A percentile compares a stretch with the other conserved stretches of the same genome.
These are phyloP conservation scores for Scaptomyza hsui DNA, from an alignment of 1,140 invertebrate species.

Conservation along the genomic window DNA sequence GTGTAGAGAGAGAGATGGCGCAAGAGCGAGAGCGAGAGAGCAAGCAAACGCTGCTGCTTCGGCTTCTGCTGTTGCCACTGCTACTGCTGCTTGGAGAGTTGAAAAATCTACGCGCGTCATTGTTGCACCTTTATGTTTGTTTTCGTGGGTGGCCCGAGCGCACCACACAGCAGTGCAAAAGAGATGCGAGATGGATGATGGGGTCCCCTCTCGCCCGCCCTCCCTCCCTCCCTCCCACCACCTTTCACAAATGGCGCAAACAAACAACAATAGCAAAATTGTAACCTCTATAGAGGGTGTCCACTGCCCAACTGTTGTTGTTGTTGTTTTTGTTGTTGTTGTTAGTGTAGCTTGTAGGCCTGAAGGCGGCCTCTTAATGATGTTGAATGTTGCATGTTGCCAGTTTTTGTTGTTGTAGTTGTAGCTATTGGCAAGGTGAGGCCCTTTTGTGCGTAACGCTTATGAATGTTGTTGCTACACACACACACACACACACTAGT, in stretches of 20 bases:
- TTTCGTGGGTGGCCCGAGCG: constrained; percentile 70
- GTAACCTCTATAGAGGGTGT: constrained; percentile 77
- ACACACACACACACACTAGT: background rate
- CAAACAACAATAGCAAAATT: constrained; percentile 76
- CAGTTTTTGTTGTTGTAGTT: constrained; percentile 16
- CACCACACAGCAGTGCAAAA: background rate
- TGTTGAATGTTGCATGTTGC: constrained; percentile 15
- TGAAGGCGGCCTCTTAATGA: constrained; percentile 7
- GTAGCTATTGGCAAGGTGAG: constrained; percentile 1
- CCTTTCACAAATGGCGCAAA: constrained; percentile 70
- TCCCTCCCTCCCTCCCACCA: too few species aligned
- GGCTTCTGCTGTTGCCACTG: too few species aligned
- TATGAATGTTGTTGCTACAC: background rate
- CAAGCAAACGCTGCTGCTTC: constrained; percentile 4
- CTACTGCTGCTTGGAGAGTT: constrained; percentile 32
- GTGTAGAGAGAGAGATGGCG: constrained; percentile 18
- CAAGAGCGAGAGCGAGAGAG: constrained; percentile 16
- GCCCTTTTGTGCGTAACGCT: background rate
- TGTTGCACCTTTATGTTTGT: constrained; percentile 82
- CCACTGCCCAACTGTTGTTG: constrained; percentile 14
- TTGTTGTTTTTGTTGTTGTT: constrained; percentile 17
- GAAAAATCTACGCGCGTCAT: constrained; percentile 75
- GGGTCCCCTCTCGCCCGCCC: too few species aligned
- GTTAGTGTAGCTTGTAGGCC: constrained; percentile 30
- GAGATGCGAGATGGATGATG: constrained; percentile 31